Evolutionary conservation across 1,140 invertebrate species (phyloP).

Genomic region (Microplitis demolitor): DNA sequence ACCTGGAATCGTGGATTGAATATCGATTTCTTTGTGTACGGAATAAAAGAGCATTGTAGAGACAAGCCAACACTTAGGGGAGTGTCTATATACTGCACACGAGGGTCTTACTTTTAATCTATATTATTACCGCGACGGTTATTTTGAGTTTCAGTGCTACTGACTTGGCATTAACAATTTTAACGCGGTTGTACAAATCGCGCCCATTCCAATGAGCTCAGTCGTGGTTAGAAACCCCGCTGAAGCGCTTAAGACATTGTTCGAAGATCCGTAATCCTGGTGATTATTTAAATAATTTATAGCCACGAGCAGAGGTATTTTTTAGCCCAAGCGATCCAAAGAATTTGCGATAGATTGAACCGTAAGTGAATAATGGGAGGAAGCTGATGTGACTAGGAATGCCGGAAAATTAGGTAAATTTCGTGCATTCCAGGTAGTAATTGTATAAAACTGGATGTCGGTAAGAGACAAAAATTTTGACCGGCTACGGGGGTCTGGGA

Average conservation of each 20-base stretch:
- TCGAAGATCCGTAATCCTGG: no score
- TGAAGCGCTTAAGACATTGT: no score
- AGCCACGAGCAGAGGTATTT: not conserved
- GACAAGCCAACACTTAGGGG: not conserved
- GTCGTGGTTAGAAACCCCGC: no score
- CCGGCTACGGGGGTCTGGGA: not conserved
- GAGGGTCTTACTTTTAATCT: conserved; percentile 46
- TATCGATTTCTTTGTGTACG: conserved; percentile 15
- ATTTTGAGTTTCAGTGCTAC: conserved; percentile 12
- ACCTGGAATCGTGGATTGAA: conserved; percentile 21
- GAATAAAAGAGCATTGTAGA: not conserved
- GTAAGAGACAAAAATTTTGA: not conserved
- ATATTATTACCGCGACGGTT: conserved; percentile 45
- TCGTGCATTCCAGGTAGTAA: conserved; percentile 44
- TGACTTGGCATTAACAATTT: no score
- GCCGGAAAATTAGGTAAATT: conserved; percentile 48
- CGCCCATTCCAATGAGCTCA: no score
- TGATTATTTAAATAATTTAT: no score
- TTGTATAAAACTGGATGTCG: conserved; percentile 21
- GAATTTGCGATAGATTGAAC: no score
- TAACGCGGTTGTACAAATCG: no score
- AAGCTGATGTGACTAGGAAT: conserved; percentile 30
- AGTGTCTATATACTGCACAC: conserved; percentile 17
- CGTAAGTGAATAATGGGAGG: conserved; percentile 11
- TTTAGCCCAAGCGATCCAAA: not conserved